These are phyloP conservation scores for Hemicordylus capensis DNA, from an alignment of 2,113 vertebrate species.

Conservation along the genomic window DNA sequence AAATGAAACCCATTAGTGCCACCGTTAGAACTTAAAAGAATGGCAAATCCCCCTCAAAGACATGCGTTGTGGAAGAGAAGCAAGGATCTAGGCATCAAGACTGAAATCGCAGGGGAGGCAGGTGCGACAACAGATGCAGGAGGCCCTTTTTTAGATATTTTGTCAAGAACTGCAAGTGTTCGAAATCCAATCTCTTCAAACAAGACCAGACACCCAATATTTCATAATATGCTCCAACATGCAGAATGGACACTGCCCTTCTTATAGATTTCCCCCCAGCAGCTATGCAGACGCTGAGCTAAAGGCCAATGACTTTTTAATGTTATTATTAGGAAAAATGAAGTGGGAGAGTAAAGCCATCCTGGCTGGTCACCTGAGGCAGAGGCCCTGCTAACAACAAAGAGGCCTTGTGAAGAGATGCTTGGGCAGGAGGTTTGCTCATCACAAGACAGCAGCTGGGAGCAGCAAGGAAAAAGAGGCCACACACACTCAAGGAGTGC, in stretches of 20 bases:
- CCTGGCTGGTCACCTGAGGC: slow-evolving; percentile 52
- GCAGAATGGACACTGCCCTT: not conserved
- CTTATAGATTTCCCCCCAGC: slow-evolving; percentile 23
- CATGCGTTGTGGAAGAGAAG: not conserved
- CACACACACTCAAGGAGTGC: not conserved
- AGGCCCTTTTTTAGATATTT: not conserved
- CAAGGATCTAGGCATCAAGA: not conserved
- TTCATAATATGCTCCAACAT: not conserved
- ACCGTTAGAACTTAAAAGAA: no score
- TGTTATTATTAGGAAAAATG: slow-evolving; percentile 58
- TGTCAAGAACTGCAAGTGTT: not conserved
- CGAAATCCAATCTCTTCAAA: not conserved
- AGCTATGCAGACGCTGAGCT: slow-evolving; percentile 17
- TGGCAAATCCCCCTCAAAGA: not conserved
- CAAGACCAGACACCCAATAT: not conserved
- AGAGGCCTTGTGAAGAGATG: slow-evolving; percentile 5
- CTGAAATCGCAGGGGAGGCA: no score
- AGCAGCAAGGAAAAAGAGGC: not conserved
- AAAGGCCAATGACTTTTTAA: slow-evolving; percentile 70
- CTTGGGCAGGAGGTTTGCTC: not conserved
- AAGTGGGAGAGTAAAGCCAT: not conserved
- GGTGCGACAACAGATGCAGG: no score
- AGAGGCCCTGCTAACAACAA: not conserved
- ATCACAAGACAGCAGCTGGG: slow-evolving; percentile 3
- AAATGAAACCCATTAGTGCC: no score